Conservation (phyloP, 2,797 vertebrate species). For the Scarus forsteni region DNA sequence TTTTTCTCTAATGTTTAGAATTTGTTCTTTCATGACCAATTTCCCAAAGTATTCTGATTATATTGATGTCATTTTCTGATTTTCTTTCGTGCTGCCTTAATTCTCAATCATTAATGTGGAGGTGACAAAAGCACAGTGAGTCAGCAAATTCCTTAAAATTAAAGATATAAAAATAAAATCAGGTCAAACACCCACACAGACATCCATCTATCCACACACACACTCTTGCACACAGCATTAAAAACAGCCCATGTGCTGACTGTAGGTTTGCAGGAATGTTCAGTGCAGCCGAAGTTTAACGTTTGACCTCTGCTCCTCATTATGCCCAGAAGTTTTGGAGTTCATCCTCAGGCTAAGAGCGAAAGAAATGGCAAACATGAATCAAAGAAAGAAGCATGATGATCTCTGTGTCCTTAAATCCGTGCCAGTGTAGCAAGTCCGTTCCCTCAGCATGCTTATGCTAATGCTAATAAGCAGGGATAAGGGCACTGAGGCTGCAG, state of each 20-base stretch:
- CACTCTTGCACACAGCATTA: conserved; percentile 4
- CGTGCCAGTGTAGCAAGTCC: neutral
- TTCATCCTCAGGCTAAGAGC: conserved; percentile 1
- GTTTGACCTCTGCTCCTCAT: conserved; percentile 1
- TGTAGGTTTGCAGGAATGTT: conserved; percentile 56
- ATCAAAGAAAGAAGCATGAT: neutral
- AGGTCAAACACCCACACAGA: conserved; percentile 2
- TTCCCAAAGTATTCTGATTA: too few relatives aligned
- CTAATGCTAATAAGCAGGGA: neutral
- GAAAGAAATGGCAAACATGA: conserved; percentile 5
- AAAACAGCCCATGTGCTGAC: neutral
- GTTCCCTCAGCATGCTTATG: conserved; percentile 33
- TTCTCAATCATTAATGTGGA: too few relatives aligned
- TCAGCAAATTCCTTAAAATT: conserved; percentile 5
- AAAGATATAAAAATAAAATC: conserved; percentile 21
- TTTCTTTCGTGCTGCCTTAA: too few relatives aligned
- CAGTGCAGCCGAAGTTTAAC: conserved; percentile 28
- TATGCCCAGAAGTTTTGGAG: conserved; percentile 1
- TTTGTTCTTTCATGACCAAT: too few relatives aligned
- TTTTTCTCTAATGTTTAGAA: too few relatives aligned
- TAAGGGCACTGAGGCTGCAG: conserved; percentile 15
- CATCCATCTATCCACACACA: conserved; percentile 1
- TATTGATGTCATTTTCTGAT: too few relatives aligned
- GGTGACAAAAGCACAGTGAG: too few relatives aligned
- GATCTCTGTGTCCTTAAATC: conserved; percentile 2